These are phyloP conservation scores for Cistogaster globosa DNA, from an alignment of 2,888 invertebrate species.

Conservation along the genomic window DNA sequence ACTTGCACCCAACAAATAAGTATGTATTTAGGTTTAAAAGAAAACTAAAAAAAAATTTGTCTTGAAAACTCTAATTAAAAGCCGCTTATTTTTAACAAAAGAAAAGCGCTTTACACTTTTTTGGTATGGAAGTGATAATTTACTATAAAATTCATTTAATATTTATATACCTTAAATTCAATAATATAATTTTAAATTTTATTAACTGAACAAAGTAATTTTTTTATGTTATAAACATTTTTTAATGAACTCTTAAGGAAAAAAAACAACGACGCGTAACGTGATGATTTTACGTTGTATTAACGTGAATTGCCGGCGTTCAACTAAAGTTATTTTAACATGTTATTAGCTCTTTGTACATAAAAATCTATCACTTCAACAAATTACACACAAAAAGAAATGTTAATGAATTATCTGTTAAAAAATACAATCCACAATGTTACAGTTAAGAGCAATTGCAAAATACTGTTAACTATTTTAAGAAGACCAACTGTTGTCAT, in stretches of 20 bases:
- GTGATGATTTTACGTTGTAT: conserved; percentile 4
- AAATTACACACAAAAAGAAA: conserved; percentile 24
- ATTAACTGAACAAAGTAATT: neutral
- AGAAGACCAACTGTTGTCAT: neutral
- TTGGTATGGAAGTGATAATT: too few relatives aligned
- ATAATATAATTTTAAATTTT: too few relatives aligned
- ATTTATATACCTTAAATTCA: too few relatives aligned
- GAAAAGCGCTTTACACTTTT: too few relatives aligned
- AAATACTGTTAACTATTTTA: neutral
- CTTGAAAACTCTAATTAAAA: too few relatives aligned
- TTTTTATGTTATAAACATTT: neutral
- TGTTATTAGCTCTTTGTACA: conserved; percentile 65
- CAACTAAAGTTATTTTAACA: conserved; percentile 67
- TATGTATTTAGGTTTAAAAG: neutral
- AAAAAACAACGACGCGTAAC: neutral
- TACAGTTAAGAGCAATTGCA: neutral
- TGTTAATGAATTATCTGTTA: neutral
- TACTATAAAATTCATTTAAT: too few relatives aligned
- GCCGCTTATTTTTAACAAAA: too few relatives aligned
- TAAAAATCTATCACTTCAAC: conserved; percentile 58
- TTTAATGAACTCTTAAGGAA: neutral
- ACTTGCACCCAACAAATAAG: neutral
- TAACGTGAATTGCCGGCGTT: conserved; percentile 68
- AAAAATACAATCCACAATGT: conserved; percentile 54
- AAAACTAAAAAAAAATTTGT: neutral